These are phyloP conservation scores for Catocala fraxini DNA, from an alignment of 2,888 invertebrate genomes.

Conservation along the genomic window DNA sequence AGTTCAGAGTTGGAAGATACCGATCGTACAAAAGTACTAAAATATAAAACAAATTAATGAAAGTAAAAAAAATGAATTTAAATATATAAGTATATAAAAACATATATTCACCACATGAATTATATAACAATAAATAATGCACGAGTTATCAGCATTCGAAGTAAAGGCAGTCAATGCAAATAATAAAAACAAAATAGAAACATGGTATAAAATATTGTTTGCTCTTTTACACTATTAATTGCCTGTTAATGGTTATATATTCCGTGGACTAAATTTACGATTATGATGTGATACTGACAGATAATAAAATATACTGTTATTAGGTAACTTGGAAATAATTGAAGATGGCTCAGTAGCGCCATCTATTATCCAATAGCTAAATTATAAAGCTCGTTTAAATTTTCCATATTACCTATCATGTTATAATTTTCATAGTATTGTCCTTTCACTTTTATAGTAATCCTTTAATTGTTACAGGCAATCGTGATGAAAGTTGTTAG, in stretches of 20 bases:
- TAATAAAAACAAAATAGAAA: constrained; percentile 25
- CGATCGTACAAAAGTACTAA: too few species aligned
- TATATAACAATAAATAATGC: constrained; percentile 26
- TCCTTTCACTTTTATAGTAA: not conserved
- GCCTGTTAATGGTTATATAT: too few species aligned
- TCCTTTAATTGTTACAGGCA: constrained; percentile 68
- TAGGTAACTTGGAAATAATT: too few species aligned
- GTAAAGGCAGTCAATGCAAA: constrained; percentile 33
- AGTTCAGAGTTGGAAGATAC: too few species aligned
- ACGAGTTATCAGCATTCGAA: constrained; percentile 27
- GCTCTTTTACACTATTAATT: too few species aligned
- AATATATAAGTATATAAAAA: too few species aligned
- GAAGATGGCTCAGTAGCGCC: constrained; percentile 28
- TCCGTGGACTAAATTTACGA: too few species aligned
- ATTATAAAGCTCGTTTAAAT: constrained; percentile 7
- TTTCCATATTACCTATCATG: not conserved
- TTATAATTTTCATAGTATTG: not conserved
- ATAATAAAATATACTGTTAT: constrained; percentile 17
- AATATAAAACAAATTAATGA: too few species aligned
- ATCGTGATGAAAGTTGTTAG: constrained; percentile 90
- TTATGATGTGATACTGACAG: constrained; percentile 22
- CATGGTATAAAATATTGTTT: constrained; percentile 25
- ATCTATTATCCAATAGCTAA: constrained; percentile 40
- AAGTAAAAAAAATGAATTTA: too few species aligned
- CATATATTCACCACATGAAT: constrained; percentile 15